Base-by-base conservation (phyloP, 1,140 invertebrate genomes). In the Linepithema humile region DNA sequence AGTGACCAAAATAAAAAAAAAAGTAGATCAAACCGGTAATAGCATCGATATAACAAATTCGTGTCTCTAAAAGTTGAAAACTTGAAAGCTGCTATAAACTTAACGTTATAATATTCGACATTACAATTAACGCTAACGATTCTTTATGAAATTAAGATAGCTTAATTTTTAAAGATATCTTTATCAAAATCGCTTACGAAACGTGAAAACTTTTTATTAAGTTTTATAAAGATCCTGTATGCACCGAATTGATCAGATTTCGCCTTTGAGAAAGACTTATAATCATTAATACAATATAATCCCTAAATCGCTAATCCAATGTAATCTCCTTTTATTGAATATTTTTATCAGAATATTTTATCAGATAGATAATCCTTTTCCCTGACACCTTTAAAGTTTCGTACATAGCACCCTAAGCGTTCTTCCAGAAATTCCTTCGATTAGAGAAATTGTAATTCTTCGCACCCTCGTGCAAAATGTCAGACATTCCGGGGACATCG, bases 371-470 rank as follows among this genome's bases (percentile, higher is more conserved):
- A 20, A 65, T 67, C n/a, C 48, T 20, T 70, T 70, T 32, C 10
- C 20, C 20, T 17, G 38, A 69, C 15, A 64, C 10, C 1, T 6
- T 3, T 48, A 64, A 35, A 15, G 3, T 65, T 48, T 29, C 3
- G 23, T 10, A 78, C 53, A 55, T 3, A 17, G 20, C 15, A n/a
- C 12, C 12, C 40, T 23, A 20, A 45, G 23, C 9, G 4, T 59
- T 67, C 10, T 20, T 6, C 23, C 35, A 35, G 64, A 55, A 69
- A 57, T 26, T 69, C 26, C 35, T 69, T 55, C 35, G 75, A 69
- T 55, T 78, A 78, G n/a, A 29, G 32, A 43, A 70, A 20, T 69
- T 80, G 35, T 70, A 70, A 57, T 55, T 80, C 35, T 69, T 80
- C 12, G 23, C 45, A 17, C 17, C 23, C 62, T 29, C 35, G 23